Evolutionary conservation across 35 echinoderm and acorn worm species (phyloP).

Genomic region (Hemicentrotus pulcherrimus): DNA sequence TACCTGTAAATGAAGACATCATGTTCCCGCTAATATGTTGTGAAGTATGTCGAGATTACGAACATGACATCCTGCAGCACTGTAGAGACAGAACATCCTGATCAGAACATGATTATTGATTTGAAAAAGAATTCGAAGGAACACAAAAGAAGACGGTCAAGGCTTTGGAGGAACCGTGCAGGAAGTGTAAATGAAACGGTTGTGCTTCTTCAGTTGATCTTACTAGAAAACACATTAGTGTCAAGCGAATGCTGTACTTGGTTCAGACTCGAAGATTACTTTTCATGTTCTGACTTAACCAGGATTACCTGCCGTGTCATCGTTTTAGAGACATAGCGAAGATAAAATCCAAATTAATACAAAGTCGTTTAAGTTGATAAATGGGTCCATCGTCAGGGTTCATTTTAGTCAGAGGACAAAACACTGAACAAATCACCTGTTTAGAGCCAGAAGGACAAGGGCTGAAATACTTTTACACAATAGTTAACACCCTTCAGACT

Average conservation of each 20-base stretch:
- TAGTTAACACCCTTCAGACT: no score
- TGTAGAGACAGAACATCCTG: neutral
- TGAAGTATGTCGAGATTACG: constrained; percentile 6
- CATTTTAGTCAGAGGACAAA: no score
- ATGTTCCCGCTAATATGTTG: constrained; percentile 5
- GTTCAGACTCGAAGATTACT: neutral
- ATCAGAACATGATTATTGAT: neutral
- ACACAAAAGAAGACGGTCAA: neutral
- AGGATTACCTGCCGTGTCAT: neutral
- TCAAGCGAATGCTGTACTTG: neutral
- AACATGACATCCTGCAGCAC: neutral
- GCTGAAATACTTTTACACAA: no score
- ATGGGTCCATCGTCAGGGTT: no score
- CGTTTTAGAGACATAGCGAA: neutral
- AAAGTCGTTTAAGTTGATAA: no score
- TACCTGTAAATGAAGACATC: constrained; percentile 35
- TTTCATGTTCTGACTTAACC: neutral
- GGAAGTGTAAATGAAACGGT: neutral
- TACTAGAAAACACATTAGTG: neutral
- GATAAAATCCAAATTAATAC: no score
- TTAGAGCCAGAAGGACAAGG: no score
- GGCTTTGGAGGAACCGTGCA: neutral
- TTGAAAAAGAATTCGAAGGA: neutral
- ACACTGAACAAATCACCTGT: no score
- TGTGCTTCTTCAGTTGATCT: neutral